Conservation (phyloP, 2,113 vertebrate genomes). For the Phoenicopterus ruber region DNA sequence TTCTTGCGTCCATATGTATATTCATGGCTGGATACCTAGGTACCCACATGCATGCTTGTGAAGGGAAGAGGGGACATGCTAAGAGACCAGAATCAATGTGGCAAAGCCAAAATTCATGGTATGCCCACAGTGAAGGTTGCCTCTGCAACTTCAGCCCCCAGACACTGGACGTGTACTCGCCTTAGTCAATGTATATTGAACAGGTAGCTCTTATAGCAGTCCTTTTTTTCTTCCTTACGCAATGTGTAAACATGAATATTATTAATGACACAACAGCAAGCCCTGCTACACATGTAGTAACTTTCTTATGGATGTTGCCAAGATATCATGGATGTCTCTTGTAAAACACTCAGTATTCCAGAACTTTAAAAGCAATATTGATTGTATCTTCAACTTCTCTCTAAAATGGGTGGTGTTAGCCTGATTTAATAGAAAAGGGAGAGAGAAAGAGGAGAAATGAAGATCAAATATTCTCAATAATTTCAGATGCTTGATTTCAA, state of each 20-base stretch:
- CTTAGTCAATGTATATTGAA: background rate
- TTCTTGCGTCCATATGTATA: background rate
- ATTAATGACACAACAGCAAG: background rate
- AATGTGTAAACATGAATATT: background rate
- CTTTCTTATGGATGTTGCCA: background rate
- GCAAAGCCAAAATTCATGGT: background rate
- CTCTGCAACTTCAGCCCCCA: background rate
- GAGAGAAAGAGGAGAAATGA: background rate
- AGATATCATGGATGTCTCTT: background rate
- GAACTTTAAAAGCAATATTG: background rate
- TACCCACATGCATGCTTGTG: background rate
- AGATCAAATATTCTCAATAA: background rate
- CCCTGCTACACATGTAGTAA: background rate
- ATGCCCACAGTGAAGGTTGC: background rate
- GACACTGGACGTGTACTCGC: rapidly evolving
- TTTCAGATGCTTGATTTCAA: background rate
- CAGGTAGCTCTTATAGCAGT: background rate
- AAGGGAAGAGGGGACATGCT: background rate
- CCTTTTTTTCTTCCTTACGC: background rate
- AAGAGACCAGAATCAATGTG: background rate
- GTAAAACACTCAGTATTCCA: background rate
- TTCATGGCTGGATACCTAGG: background rate
- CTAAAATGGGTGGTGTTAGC: background rate
- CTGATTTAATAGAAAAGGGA: background rate
- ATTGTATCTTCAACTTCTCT: background rate